Evolutionary conservation across 2,113 vertebrate genomes (phyloP).

Genomic region (Phyllostomus hastatus): DNA sequence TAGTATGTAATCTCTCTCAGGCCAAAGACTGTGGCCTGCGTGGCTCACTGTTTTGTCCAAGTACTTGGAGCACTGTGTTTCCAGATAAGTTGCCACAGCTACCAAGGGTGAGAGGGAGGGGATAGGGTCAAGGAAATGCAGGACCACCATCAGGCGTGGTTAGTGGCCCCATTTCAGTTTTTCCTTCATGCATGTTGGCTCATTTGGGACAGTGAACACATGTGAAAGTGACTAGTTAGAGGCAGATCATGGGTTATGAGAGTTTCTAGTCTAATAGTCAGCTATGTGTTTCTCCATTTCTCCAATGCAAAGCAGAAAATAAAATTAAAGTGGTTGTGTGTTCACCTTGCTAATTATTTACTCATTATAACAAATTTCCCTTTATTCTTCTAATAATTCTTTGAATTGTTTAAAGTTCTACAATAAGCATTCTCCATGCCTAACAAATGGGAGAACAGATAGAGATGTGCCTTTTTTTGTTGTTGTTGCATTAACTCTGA

Average conservation of each 20-base stretch:
- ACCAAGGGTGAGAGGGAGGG: neutral
- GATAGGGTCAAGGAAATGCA: neutral
- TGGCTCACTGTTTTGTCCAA: neutral
- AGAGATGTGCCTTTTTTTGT: neutral
- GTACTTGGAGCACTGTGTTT: neutral
- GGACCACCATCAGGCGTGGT: neutral
- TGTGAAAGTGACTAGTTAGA: fast-evolving
- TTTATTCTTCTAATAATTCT: neutral
- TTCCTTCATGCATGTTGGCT: neutral
- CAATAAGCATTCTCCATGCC: neutral
- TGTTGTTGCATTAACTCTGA: neutral
- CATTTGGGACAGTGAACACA: neutral
- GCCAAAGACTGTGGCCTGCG: neutral
- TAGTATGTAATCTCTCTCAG: neutral
- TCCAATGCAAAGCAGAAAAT: neutral
- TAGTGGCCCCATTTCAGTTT: neutral
- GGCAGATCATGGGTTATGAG: neutral
- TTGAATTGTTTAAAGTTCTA: neutral
- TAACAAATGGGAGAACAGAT: neutral
- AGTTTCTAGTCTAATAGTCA: neutral
- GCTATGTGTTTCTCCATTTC: neutral
- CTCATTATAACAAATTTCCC: neutral
- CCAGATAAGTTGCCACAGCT: neutral
- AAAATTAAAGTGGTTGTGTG: neutral
- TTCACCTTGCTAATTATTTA: neutral